These are phyloP conservation scores for Orthonychiurus folsomi DNA, from an alignment of 2,888 invertebrate genomes.

Conservation along the genomic window DNA sequence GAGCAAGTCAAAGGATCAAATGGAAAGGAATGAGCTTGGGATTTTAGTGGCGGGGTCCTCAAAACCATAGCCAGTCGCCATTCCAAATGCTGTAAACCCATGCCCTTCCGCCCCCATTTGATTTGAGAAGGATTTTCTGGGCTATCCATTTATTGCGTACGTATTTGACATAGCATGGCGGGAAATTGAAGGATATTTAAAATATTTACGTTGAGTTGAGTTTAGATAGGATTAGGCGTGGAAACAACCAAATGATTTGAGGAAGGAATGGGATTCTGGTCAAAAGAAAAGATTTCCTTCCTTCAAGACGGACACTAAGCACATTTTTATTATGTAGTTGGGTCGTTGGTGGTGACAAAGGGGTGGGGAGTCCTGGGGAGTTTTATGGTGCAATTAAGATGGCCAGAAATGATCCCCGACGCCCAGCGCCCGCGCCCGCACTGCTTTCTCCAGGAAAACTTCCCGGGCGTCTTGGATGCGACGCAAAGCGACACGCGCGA, in stretches of 20 bases:
- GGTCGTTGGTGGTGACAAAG: neutral
- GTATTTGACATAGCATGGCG: too few species aligned
- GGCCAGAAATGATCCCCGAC: neutral
- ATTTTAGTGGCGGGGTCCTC: too few species aligned
- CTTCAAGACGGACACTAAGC: neutral
- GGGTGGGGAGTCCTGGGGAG: neutral
- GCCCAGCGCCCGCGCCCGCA: too few species aligned
- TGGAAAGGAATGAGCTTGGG: neutral
- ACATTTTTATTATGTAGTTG: neutral
- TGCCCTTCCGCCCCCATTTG: too few species aligned
- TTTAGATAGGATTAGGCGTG: neutral
- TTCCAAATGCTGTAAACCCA: too few species aligned
- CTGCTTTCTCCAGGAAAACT: neutral
- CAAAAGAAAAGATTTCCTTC: neutral
- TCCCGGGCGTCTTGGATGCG: neutral
- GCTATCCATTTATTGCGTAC: neutral
- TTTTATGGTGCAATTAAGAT: neutral
- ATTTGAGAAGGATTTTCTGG: too few species aligned
- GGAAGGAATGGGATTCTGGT: neutral
- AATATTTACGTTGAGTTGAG: neutral
- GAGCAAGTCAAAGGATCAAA: neutral
- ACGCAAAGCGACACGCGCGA: too few species aligned
- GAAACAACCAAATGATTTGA: neutral
- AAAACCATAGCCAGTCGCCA: too few species aligned
- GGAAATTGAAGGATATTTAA: conserved; percentile 1